A percentile compares a stretch with the other conserved stretches of the same genome.
phyloP scores from a whole-genome alignment of 2,888 invertebrate species.

The Electrophaes corylata region DNA sequence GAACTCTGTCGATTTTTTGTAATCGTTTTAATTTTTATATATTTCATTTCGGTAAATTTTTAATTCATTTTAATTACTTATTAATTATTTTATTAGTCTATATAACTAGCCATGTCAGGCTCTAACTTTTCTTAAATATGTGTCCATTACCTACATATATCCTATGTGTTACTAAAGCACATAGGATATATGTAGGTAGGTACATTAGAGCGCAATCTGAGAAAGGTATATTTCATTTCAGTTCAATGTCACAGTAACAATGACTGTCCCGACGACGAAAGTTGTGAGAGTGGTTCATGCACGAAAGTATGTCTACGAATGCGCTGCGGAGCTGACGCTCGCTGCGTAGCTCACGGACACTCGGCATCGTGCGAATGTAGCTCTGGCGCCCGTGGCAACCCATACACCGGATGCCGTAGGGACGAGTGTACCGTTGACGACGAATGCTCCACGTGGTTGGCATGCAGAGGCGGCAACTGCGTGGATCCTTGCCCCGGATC shows the following conservation, averaged over 20 bases:
- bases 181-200: no score
- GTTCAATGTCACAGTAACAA: constrained; percentile 94
- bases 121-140: no score
- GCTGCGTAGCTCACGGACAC: constrained; percentile 91
- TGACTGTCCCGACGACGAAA: constrained; percentile 92
- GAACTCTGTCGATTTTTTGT: no score
- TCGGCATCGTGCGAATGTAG: constrained; percentile 91
- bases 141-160: no score
- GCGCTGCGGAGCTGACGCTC: constrained; percentile 92
- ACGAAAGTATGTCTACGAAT: constrained; percentile 91
- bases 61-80: no score
- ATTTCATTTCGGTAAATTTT: no score
- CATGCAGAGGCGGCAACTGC: constrained; percentile 91
- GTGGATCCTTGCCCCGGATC: constrained; percentile 93
- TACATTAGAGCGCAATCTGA: no score
- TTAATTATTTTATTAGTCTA: no score
- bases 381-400: constrained; percentile 90
- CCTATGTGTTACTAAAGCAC: no score
- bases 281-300: constrained; percentile 93
- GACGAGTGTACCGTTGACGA: constrained; percentile 90
- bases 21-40: no score
- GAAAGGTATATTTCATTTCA: constrained; percentile 67
- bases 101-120: no score
- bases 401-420: constrained; percentile 89
- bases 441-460: constrained; percentile 91